Base-by-base conservation (phyloP, 1,140 invertebrate species). In the Scaptodrosophila lebanonensis region DNA sequence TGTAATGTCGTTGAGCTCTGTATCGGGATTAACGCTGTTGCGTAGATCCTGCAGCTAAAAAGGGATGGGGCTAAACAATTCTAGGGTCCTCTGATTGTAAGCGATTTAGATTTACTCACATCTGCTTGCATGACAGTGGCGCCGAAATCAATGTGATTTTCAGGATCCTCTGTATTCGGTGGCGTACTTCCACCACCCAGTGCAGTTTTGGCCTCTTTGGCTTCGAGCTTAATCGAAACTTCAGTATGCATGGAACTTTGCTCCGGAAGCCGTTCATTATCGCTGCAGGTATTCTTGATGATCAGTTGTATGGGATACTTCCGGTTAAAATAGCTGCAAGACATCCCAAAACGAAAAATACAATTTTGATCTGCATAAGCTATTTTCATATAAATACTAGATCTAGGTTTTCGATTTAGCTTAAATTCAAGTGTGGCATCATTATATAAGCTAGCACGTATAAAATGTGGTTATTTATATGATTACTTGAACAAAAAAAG, bases 221-320 rank as follows among this genome's bases (percentile, higher is more conserved):
- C 2, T 5, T 20, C 56, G 16, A 2, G 0, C 9, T 54, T 38
- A 3, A 32, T 5, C 2, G 40, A 43, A 1, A 12, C 13, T 1
- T 69, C 65, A 2, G 45, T 29, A 0, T 29, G 22, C 9, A n/a
- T 27, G 0, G 49, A 44, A 2, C 15, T 38, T 9, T 27, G 17
- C 8, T 49, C 52, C 3, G 38, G 18, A 7, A 30, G 15, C 1
- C 18, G 0, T 32, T 61, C 54, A 13, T 22, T 39, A n/a, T n/a
- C n/a, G n/a, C n/a, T n/a, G n/a, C n/a, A n/a, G 16, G 2, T 38
- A 13, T 38, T 64, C 59, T 82, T 76, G 2, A 83, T 73, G 7
- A 89, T 89, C 30, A 96, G 88, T 66, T 93, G 93, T 58, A 96
- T 94, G 8, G 94, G 95, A 88, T 95, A 96, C 73, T 96, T 96